Conservation (phyloP, 2,797 vertebrate genomes). For the Mormyrops attenuatus region DNA sequence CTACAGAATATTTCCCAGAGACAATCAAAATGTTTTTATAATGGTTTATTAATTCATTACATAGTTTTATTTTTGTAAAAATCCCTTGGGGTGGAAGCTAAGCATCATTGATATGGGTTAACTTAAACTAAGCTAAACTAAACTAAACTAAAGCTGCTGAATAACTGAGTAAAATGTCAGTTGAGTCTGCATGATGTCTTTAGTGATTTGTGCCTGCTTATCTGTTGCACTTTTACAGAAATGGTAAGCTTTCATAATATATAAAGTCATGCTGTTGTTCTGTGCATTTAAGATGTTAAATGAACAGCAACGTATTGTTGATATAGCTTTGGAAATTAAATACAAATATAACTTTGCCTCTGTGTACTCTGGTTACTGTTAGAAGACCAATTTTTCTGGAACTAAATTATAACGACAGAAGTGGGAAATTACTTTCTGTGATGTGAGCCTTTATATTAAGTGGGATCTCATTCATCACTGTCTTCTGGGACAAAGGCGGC, state of each 20-base stretch:
- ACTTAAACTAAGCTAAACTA: neutral
- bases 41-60: neutral
- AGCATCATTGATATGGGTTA: neutral
- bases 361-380: neutral
- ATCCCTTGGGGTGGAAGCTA: neutral
- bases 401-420: slow-evolving; percentile 18
- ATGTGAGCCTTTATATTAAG: slow-evolving; percentile 14
- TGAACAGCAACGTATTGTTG: neutral
- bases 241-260: neutral
- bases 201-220: neutral
- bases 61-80: neutral
- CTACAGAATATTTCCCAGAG: neutral
- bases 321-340: neutral
- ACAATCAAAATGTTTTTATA: slow-evolving; percentile 5
- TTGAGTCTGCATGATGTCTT: neutral
- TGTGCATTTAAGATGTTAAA: neutral
- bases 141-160: neutral
- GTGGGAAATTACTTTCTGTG: slow-evolving; percentile 3
- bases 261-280: neutral
- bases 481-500: slow-evolving; percentile 20
- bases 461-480: slow-evolving; percentile 27
- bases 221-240: neutral
- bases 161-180: neutral
- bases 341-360: neutral
- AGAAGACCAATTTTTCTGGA: neutral